Percentiles rank a stretch among this genome's conserved stretches.
phyloP scores from a whole-genome alignment of 2,113 vertebrate species.

The Peromyscus californicus region DNA sequence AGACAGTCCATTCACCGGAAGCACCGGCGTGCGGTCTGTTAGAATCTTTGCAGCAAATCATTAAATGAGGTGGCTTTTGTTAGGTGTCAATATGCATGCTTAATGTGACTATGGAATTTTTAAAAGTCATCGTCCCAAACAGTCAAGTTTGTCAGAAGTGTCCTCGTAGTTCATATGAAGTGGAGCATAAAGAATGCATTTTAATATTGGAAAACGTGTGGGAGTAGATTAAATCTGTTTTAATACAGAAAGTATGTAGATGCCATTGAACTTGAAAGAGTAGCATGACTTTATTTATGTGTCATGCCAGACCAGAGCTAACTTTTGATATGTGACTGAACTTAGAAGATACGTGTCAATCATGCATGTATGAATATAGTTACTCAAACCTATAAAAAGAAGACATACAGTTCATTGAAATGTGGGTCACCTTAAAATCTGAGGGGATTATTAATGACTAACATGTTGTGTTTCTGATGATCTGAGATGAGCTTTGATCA shows the following conservation, averaged over 20 bases:
- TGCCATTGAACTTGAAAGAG: slow-evolving; percentile 25
- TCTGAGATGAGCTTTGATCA: slow-evolving; percentile 51
- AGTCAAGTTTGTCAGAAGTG: slow-evolving; percentile 73
- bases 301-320: neutral
- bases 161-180: slow-evolving; percentile 74
- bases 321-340: slow-evolving; percentile 1
- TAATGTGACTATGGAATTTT: slow-evolving; percentile 60
- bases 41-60: slow-evolving; percentile 80
- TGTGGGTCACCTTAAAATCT: neutral
- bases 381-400: neutral
- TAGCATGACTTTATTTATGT: neutral
- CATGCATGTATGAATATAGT: neutral
- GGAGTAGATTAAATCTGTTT: slow-evolving; percentile 62
- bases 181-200: slow-evolving; percentile 67
- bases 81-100: slow-evolving; percentile 51
- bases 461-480: neutral
- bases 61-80: slow-evolving; percentile 79
- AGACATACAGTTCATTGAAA: neutral
- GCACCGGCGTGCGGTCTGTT: slow-evolving; percentile 64
- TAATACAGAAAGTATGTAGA: neutral
- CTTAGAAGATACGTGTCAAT: neutral
- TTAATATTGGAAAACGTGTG: slow-evolving; percentile 79
- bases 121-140: slow-evolving; percentile 55
- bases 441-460: neutral
- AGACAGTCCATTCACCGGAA: slow-evolving; percentile 49